Conservation (phyloP, 2,888 invertebrate species). For the Leptopterna dolabrata region DNA sequence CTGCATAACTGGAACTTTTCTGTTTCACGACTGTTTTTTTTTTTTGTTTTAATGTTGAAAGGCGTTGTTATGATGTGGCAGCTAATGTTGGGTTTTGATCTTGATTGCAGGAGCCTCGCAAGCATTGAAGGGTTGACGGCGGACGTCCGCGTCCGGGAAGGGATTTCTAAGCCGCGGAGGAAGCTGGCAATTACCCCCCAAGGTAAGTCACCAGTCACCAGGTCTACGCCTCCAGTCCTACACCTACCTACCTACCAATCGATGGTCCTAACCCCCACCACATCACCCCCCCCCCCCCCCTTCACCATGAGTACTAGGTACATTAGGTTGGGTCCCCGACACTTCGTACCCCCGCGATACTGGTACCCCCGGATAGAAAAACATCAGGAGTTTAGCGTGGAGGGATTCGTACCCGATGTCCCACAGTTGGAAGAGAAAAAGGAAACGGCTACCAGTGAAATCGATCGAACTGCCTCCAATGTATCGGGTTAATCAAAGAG, state of each 20-base stretch:
- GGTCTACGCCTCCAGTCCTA: not conserved
- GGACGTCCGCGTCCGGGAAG: slow-evolving; percentile 51
- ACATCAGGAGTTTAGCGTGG: too few species aligned
- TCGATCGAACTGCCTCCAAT: too few species aligned
- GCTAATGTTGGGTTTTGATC: not conserved
- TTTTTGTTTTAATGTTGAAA: not conserved
- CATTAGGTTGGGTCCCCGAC: too few species aligned
- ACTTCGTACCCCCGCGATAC: too few species aligned
- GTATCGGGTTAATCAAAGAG: too few species aligned
- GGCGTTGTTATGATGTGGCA: not conserved
- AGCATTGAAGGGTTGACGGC: slow-evolving; percentile 44
- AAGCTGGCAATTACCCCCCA: slow-evolving; percentile 39
- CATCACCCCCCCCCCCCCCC: too few species aligned
- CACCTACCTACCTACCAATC: not conserved
- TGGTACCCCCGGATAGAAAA: too few species aligned
- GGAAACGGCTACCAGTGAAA: too few species aligned
- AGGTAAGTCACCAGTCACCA: slow-evolving; percentile 43
- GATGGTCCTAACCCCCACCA: not conserved
- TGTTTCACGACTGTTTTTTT: not conserved
- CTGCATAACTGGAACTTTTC: too few species aligned
- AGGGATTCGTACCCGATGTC: too few species aligned
- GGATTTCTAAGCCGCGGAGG: slow-evolving; percentile 43
- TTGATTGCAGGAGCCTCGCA: slow-evolving; percentile 30
- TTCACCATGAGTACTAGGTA: too few species aligned
- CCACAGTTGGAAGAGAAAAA: too few species aligned